Conservation (phyloP, 2,888 invertebrate species). For the Rhagonycha lutea region DNA sequence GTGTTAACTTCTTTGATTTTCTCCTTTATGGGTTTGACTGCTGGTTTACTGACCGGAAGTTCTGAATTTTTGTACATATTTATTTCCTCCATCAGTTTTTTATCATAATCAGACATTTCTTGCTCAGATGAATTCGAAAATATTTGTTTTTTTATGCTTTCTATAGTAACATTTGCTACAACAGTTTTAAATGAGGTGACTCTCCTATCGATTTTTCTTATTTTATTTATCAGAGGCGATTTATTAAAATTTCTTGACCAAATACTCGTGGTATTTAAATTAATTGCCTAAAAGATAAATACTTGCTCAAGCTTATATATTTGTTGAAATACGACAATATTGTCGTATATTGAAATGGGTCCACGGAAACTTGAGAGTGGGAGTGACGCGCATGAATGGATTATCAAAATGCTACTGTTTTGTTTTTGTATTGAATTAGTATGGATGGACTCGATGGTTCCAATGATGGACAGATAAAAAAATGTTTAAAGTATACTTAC, state of each 20-base stretch:
- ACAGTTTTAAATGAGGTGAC: background rate
- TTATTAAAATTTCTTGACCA: conserved; percentile 15
- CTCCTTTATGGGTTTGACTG: background rate
- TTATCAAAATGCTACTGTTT: no score
- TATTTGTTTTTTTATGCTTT: background rate
- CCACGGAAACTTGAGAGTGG: no score
- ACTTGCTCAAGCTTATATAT: no score
- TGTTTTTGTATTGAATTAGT: no score
- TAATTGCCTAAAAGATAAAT: background rate
- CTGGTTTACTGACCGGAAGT: background rate
- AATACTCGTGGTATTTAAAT: conserved; percentile 6
- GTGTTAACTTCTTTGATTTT: background rate
- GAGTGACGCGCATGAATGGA: no score
- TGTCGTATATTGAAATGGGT: no score
- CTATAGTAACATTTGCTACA: background rate
- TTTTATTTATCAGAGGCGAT: background rate
- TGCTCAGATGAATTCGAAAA: background rate
- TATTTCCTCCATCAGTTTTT: conserved; percentile 9
- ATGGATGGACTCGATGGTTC: no score
- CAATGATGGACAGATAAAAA: no score
- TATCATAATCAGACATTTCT: conserved; percentile 10
- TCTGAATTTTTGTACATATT: conserved; percentile 8
- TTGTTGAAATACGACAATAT: no score
- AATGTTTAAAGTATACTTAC: background rate
- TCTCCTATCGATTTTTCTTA: background rate